Evolutionary conservation across 2,113 vertebrate genomes (phyloP).

Genomic region (Apodemus speciosus): DNA sequence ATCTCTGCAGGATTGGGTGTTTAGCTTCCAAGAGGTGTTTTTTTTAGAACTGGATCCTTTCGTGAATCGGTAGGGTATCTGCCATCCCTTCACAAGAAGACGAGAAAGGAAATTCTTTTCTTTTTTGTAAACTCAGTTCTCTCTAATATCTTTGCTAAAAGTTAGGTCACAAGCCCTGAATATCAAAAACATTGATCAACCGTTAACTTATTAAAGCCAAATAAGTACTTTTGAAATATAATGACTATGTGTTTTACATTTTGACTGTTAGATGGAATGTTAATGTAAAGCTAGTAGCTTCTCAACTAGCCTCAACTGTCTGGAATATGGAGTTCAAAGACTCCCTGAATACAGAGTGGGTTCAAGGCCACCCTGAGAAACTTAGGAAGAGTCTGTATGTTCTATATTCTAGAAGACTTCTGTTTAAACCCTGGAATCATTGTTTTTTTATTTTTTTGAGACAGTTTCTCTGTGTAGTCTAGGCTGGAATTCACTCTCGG

Average conservation of each 20-base stretch:
- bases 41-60: conserved; percentile 6
- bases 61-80: neutral
- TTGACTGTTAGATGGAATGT: neutral
- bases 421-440: neutral
- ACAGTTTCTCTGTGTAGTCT: neutral
- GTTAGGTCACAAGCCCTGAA: conserved; percentile 7
- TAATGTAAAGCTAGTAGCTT: neutral
- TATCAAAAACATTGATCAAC: conserved; percentile 24
- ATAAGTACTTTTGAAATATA: neutral
- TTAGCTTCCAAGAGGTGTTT: neutral
- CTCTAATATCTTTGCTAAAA: conserved; percentile 1
- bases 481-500: neutral
- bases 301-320: neutral
- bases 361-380: neutral
- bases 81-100: neutral
- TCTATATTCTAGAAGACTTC: neutral
- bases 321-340: neutral
- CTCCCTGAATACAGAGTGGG: neutral
- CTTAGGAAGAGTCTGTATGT: neutral
- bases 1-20: too few species aligned
- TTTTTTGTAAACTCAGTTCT: neutral
- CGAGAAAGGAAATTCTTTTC: neutral
- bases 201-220: conserved; percentile 20
- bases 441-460: too few species aligned
- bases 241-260: conserved; percentile 30